Conservation (phyloP, 1,140 invertebrate species). For the Steinernema feltiae region DNA sequence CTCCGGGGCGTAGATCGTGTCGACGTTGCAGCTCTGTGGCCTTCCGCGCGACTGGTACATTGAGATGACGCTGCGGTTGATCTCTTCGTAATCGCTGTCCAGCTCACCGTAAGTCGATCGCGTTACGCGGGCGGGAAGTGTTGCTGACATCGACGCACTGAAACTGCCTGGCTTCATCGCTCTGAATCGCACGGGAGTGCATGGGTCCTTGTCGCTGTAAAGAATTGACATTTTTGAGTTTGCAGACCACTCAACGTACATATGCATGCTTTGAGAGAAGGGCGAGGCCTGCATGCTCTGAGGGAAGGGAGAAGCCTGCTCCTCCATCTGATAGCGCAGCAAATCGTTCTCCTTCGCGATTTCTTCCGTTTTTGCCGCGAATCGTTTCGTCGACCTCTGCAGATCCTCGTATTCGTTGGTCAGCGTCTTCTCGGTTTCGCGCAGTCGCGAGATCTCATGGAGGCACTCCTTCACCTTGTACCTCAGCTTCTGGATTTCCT, state of each 20-base stretch:
- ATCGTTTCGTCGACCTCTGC: background rate
- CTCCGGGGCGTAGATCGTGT: conserved; percentile 2
- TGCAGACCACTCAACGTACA: too few relatives aligned
- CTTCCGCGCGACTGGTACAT: background rate
- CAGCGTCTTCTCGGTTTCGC: conserved; percentile 4
- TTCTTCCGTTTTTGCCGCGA: background rate
- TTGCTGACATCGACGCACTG: background rate
- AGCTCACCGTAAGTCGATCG: background rate
- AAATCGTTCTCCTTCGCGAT: conserved; percentile 2
- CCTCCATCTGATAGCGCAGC: background rate
- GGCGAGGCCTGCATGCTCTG: background rate
- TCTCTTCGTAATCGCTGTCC: background rate
- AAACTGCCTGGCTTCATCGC: background rate
- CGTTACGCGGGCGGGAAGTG: background rate
- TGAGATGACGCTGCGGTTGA: background rate
- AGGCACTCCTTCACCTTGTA: conserved; percentile 14
- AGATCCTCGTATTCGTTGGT: background rate
- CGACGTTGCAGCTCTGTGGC: conserved; percentile 5
- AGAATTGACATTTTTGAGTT: background rate
- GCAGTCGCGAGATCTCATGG: background rate
- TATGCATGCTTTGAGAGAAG: background rate
- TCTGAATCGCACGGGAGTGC: background rate
- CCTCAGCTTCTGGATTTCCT: conserved; percentile 39
- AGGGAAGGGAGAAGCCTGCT: background rate
- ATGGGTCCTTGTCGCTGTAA: background rate